Conservation (phyloP, 53 echinoderm and acorn worm species). For the Henricia sp. region DNA sequence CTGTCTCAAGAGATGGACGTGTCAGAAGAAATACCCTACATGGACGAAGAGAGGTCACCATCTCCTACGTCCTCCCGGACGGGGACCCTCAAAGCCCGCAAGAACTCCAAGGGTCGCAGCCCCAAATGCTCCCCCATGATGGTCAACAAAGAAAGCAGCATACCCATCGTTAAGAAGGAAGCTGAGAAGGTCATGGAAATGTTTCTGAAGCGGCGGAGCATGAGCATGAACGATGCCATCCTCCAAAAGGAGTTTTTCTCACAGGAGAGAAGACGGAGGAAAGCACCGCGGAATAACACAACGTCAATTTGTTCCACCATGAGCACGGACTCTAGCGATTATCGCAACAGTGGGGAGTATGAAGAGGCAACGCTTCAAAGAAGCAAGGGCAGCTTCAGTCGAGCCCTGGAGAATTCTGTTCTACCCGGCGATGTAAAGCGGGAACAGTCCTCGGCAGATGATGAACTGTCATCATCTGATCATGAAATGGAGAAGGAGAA, state of each 20-base stretch:
- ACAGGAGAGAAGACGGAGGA: constrained; percentile 72
- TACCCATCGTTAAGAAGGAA: constrained; percentile 83
- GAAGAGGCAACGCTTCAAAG: constrained; percentile 52
- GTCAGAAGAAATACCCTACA: constrained; percentile 37
- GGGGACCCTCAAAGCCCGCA: constrained; percentile 82
- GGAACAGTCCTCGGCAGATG: constrained; percentile 73
- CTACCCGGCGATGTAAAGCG: constrained; percentile 33
- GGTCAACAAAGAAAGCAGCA: constrained; percentile 75
- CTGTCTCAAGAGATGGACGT: constrained; percentile 28
- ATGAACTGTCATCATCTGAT: constrained; percentile 88
- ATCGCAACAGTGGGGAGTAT: constrained; percentile 56
- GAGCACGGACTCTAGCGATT: constrained; percentile 78
- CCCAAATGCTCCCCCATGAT: constrained; percentile 68
- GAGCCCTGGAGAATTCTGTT: constrained; percentile 64
- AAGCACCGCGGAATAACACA: constrained; percentile 81
- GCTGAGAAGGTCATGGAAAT: constrained; percentile 93
- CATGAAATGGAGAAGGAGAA: constrained; percentile 68
- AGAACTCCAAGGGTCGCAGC: constrained; percentile 63
- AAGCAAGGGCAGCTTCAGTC: constrained; percentile 69
- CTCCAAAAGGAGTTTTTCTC: constrained; percentile 85
- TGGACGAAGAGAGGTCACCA: constrained; percentile 18
- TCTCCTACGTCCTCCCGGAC: constrained; percentile 68
- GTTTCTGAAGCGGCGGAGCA: constrained; percentile 92
- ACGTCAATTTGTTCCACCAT: constrained; percentile 83
- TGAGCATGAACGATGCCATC: constrained; percentile 94